Conservation (phyloP, 2,888 invertebrate genomes). For the Sericinus montela region DNA sequence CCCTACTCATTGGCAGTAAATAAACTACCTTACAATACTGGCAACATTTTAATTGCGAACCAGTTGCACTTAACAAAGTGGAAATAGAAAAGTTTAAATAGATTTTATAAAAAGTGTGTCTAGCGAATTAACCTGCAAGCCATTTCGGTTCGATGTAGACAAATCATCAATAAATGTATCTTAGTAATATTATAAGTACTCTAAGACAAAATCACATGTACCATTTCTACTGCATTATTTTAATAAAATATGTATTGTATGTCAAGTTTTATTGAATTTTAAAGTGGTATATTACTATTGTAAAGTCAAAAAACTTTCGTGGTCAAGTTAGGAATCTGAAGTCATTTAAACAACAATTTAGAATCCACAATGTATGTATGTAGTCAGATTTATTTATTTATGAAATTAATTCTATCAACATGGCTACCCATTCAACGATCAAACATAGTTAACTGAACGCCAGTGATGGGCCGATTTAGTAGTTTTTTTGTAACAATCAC, state of each 20-base stretch:
- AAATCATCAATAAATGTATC: background rate
- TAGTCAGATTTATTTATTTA: slow-evolving; percentile 6
- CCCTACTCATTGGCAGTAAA: slow-evolving; percentile 63
- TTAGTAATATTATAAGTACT: background rate
- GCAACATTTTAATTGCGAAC: slow-evolving; percentile 31
- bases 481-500: too few species aligned
- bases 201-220: slow-evolving; percentile 7
- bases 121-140: slow-evolving; percentile 19
- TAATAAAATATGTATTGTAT: slow-evolving; percentile 1
- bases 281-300: slow-evolving; percentile 16
- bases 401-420: slow-evolving; percentile 2
- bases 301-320: slow-evolving; percentile 19
- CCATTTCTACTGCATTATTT: background rate
- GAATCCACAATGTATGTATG: background rate
- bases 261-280: slow-evolving; percentile 6
- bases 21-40: slow-evolving; percentile 43
- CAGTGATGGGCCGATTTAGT: background rate
- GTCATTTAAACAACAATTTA: slow-evolving; percentile 7
- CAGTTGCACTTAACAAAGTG: slow-evolving; percentile 23
- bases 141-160: slow-evolving; percentile 11
- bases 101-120: slow-evolving; percentile 27
- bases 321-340: slow-evolving; percentile 17
- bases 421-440: background rate
- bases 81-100: slow-evolving; percentile 29
- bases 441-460: slow-evolving; percentile 7